Evolutionary conservation across 2,797 vertebrate genomes (phyloP).

Genomic region (Serranus cabrilla): DNA sequence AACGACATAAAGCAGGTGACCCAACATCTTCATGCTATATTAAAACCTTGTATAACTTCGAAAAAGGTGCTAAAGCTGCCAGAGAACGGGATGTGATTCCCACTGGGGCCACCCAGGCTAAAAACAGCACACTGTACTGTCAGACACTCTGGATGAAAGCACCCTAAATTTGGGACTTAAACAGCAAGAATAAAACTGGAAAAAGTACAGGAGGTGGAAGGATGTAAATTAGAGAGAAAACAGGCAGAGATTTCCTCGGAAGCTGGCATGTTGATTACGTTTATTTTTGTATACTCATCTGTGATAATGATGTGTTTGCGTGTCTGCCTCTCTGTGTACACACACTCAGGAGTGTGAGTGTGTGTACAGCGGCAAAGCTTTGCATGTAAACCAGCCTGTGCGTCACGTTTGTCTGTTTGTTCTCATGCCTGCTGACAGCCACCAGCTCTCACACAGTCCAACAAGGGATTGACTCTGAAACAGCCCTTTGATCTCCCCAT

Average conservation of each 20-base stretch:
- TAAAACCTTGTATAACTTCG: conserved; percentile 3
- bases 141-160: conserved; percentile 21
- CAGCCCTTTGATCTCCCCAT: conserved; percentile 67
- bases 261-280: conserved; percentile 6
- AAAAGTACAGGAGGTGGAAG: conserved; percentile 13
- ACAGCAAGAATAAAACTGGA: background rate
- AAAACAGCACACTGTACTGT: conserved; percentile 6
- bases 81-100: conserved; percentile 18
- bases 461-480: conserved; percentile 66
- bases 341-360: conserved; percentile 3
- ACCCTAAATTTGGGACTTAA: conserved; percentile 20
- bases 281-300: conserved; percentile 47
- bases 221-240: conserved; percentile 29
- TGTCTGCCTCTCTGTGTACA: conserved; percentile 21
- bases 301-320: conserved; percentile 34
- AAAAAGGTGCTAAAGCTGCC: conserved; percentile 25
- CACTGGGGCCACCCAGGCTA: conserved; percentile 14
- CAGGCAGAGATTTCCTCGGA: conserved; percentile 7
- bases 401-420: conserved; percentile 67
- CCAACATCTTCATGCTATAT: background rate
- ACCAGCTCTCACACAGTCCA: conserved; percentile 58
- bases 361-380: conserved; percentile 23
- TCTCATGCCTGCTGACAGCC: conserved; percentile 73
- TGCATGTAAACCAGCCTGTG: conserved; percentile 55
- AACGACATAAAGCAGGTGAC: background rate